Evolutionary conservation across 2,888 invertebrate species (phyloP).

Genomic region (Tipula confusa): DNA sequence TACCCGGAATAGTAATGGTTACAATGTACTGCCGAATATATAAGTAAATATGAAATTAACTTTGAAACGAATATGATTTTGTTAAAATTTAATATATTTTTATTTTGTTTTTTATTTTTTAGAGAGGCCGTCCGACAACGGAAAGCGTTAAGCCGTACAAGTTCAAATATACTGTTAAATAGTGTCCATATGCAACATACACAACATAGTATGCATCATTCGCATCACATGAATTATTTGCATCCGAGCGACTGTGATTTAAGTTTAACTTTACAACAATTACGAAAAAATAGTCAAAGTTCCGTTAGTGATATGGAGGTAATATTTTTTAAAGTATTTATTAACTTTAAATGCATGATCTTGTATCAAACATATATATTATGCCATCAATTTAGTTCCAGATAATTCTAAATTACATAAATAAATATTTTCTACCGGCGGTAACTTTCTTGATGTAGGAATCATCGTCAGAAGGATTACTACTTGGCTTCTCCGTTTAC

Average conservation of each 20-base stretch:
- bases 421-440: no score
- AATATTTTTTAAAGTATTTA: slow-evolving; percentile 27
- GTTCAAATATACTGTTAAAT: slow-evolving; percentile 78
- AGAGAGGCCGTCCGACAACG: slow-evolving; percentile 77
- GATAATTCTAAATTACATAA: no score
- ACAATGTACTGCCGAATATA: slow-evolving; percentile 85
- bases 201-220: slow-evolving; percentile 65
- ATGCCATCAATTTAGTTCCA: no score
- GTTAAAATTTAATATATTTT: slow-evolving; percentile 3
- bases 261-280: slow-evolving; percentile 44
- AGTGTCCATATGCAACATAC: slow-evolving; percentile 78
- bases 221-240: slow-evolving; percentile 55
- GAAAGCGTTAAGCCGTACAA: slow-evolving; percentile 78
- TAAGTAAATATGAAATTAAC: slow-evolving; percentile 42
- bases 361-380: no score
- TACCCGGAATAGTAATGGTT: slow-evolving; percentile 87
- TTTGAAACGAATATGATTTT: background rate
- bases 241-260: slow-evolving; percentile 59
- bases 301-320: slow-evolving; percentile 51
- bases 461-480: no score
- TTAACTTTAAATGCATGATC: no score
- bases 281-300: slow-evolving; percentile 47
- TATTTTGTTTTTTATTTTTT: slow-evolving; percentile 37
- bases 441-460: no score
- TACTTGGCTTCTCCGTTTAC: no score